A percentile compares a stretch with the other conserved stretches of the same genome.
These are phyloP conservation scores for Rhadina sibilatrix DNA, from an alignment of 2,113 vertebrate genomes.

Conservation along the genomic window DNA sequence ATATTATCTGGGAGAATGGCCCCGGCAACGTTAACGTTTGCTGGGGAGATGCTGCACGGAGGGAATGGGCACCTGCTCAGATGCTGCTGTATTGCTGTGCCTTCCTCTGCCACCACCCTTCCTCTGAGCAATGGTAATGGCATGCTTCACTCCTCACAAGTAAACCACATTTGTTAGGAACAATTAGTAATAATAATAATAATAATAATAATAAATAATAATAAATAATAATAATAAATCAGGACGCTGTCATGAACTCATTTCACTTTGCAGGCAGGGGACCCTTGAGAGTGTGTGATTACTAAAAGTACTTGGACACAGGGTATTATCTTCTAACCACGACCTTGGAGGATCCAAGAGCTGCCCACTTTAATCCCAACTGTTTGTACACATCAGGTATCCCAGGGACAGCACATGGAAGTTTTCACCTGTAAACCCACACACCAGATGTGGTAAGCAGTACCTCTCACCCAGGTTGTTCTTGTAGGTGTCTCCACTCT, in stretches of 20 bases:
- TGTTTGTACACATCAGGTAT: neutral
- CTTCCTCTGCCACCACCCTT: neutral
- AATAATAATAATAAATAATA: neutral
- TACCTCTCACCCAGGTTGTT: neutral
- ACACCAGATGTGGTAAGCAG: accelerated
- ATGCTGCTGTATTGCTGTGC: neutral
- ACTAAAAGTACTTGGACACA: neutral
- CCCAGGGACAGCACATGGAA: neutral
- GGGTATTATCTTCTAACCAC: neutral
- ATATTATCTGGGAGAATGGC: neutral
- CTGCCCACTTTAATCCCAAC: neutral
- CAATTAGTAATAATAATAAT: neutral
- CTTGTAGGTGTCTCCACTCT: neutral
- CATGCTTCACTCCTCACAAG: neutral
- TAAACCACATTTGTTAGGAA: neutral
- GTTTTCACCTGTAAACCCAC: neutral
- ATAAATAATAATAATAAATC: too few relatives aligned
- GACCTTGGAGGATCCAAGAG: neutral
- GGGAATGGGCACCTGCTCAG: neutral
- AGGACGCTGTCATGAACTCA: neutral
- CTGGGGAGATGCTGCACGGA: neutral
- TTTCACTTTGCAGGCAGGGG: neutral
- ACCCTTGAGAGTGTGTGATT: neutral
- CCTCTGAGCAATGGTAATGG: neutral
- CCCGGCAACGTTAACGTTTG: accelerated